These are phyloP conservation scores for Drosophila arawakana DNA, from an alignment of 1,140 invertebrate genomes.

Conservation along the genomic window DNA sequence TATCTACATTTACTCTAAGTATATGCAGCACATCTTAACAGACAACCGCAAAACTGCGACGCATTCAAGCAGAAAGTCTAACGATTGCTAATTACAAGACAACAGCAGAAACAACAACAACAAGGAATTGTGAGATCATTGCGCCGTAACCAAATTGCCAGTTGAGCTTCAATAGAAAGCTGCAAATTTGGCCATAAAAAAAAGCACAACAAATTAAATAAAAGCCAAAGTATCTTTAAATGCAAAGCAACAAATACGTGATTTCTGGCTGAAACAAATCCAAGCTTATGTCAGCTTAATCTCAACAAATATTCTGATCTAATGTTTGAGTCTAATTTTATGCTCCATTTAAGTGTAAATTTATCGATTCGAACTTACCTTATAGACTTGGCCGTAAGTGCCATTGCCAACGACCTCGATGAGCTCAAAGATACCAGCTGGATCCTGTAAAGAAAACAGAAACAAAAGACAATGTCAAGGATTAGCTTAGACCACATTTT, in stretches of 20 bases:
- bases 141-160: slow-evolving; percentile 49
- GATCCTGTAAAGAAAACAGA: slow-evolving; percentile 91
- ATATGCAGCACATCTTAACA: slow-evolving; percentile 43
- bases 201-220: neutral
- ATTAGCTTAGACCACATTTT: slow-evolving; percentile 34
- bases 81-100: slow-evolving; percentile 79
- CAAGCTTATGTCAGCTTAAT: no score
- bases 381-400: slow-evolving; percentile 99
- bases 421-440: slow-evolving; percentile 99
- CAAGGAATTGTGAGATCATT: slow-evolving; percentile 39
- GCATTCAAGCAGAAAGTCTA: slow-evolving; percentile 78
- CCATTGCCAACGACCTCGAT: slow-evolving; percentile 99
- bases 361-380: slow-evolving; percentile 88
- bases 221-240: neutral
- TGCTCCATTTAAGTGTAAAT: neutral
- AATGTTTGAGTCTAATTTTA: no score
- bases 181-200: slow-evolving; percentile 29
- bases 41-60: slow-evolving; percentile 44
- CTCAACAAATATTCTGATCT: no score
- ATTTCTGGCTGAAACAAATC: no score
- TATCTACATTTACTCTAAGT: slow-evolving; percentile 10
- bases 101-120: slow-evolving; percentile 33
- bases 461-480: slow-evolving; percentile 62
- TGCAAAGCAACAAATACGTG: no score
- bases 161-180: slow-evolving; percentile 34